These are phyloP conservation scores for Leptothorax acervorum DNA, from an alignment of 2,888 invertebrate species.

Conservation along the genomic window DNA sequence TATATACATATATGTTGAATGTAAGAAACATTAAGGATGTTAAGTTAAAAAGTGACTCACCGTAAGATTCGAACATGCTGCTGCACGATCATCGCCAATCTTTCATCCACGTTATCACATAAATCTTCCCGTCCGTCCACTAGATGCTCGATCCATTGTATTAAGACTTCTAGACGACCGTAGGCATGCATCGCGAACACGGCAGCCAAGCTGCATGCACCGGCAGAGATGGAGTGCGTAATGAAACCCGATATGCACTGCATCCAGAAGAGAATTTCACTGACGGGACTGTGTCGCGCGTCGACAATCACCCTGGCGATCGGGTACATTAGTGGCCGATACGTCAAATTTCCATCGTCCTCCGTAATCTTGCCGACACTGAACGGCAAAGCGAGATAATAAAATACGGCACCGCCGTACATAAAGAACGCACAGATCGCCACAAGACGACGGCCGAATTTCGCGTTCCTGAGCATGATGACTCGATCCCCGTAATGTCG, in stretches of 20 bases:
- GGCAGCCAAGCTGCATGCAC: constrained; percentile 68
- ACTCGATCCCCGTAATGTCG: constrained; percentile 57
- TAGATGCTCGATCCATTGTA: constrained; percentile 65
- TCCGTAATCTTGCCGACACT: constrained; percentile 42
- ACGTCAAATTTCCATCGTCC: constrained; percentile 65
- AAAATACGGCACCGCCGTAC: constrained; percentile 67
- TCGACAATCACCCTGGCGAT: constrained; percentile 69
- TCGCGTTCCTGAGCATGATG: constrained; percentile 74
- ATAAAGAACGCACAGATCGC: constrained; percentile 64
- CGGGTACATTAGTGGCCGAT: constrained; percentile 71
- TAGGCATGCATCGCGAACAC: constrained; percentile 74
- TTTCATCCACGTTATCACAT: constrained; percentile 40
- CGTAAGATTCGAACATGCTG: constrained; percentile 70
- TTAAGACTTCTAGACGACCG: constrained; percentile 73
- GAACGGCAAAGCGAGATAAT: constrained; percentile 62
- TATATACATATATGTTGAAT: not conserved
- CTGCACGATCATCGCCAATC: constrained; percentile 64
- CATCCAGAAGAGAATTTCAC: constrained; percentile 68
- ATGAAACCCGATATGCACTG: constrained; percentile 65
- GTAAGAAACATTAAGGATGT: not conserved
- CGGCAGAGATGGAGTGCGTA: constrained; percentile 62
- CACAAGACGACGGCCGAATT: constrained; percentile 70
- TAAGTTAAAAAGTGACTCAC: constrained; percentile 33
- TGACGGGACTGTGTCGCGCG: constrained; percentile 63
- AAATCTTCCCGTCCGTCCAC: constrained; percentile 59